These are phyloP conservation scores for Lordiphosa collinella DNA, from an alignment of 1,140 invertebrate species.

Conservation along the genomic window DNA sequence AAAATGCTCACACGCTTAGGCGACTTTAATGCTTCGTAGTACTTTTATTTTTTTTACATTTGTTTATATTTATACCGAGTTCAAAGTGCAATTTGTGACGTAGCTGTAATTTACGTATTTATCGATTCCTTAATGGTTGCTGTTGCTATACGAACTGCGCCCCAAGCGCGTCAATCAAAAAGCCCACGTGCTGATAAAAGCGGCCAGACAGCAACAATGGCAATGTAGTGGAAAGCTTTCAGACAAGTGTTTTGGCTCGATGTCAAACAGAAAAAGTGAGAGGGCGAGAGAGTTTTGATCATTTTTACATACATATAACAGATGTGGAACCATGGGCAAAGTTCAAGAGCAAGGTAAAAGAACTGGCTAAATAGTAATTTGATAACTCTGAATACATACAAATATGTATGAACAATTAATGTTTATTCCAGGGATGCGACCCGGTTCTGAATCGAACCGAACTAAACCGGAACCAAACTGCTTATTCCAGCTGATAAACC, in stretches of 20 bases:
- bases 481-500: no score
- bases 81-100: conserved; percentile 17
- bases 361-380: no score
- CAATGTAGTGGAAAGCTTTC: conserved; percentile 12
- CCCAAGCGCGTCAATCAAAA: conserved; percentile 13
- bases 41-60: background rate
- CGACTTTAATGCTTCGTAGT: background rate
- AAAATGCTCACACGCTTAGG: background rate
- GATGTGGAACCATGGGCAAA: no score
- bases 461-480: no score
- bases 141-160: conserved; percentile 31
- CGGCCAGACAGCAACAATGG: conserved; percentile 9
- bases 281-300: no score
- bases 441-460: no score
- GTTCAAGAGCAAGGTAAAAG: no score
- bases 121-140: conserved; percentile 24
- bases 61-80: conserved; percentile 7
- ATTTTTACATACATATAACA: no score
- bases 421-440: no score
- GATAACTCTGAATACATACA: background rate
- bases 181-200: conserved; percentile 17
- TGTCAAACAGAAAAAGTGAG: background rate
- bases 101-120: background rate
- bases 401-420: no score
- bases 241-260: conserved; percentile 10